Conservation (phyloP, 2,113 vertebrate species). For the Loxodonta africana region DNA sequence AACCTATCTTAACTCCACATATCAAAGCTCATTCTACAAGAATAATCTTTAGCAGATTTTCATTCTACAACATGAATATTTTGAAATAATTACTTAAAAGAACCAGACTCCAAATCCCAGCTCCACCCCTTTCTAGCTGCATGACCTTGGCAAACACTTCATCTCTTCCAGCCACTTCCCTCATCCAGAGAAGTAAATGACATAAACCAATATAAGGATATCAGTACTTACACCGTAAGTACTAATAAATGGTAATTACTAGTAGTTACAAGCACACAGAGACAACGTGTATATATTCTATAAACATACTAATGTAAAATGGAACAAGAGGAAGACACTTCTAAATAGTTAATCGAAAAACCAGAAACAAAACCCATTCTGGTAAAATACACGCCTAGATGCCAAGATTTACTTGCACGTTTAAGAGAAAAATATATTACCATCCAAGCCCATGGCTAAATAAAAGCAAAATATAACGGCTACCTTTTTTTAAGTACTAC, state of each 20-base stretch:
- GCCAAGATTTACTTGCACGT: not conserved
- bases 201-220: not conserved
- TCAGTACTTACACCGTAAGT: not conserved
- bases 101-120: not conserved
- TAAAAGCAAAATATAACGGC: slow-evolving; percentile 51
- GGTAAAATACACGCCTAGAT: not conserved
- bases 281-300: not conserved
- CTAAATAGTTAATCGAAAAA: not conserved
- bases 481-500: not conserved
- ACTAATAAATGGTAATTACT: not conserved
- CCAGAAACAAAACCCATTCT: not conserved
- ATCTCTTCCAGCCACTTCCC: not conserved
- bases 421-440: not conserved
- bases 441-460: not conserved
- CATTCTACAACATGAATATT: slow-evolving; percentile 35
- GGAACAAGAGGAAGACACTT: not conserved
- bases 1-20: not conserved
- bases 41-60: slow-evolving; percentile 14
- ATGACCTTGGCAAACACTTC: not conserved
- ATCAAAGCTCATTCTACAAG: not conserved
- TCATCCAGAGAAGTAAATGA: not conserved
- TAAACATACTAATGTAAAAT: slow-evolving; percentile 11
- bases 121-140: not conserved
- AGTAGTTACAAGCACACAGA: not conserved
- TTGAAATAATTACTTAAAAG: slow-evolving; percentile 4